Evolutionary conservation across 2,113 vertebrate genomes (phyloP).

Genomic region (Emydura subglobosa): DNA sequence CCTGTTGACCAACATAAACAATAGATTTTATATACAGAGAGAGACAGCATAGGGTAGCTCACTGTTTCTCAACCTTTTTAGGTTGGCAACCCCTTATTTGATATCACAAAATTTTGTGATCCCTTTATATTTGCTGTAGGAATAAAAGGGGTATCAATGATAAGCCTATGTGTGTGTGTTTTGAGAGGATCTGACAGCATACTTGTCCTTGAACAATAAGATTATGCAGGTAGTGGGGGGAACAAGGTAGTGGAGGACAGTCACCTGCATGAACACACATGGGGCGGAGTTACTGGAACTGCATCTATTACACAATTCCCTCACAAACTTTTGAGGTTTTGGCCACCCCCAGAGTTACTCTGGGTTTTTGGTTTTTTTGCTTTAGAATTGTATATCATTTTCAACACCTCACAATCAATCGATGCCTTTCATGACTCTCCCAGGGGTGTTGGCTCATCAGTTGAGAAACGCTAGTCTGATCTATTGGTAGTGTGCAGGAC

Average conservation of each 20-base stretch:
- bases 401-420: not conserved
- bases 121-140: not conserved
- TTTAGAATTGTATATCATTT: not conserved
- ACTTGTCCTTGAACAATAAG: not conserved
- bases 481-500: not conserved
- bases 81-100: not conserved
- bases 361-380: not conserved
- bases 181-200: not conserved
- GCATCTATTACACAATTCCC: not conserved
- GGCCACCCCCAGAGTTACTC: not conserved
- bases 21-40: not conserved
- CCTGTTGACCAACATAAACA: too few relatives aligned
- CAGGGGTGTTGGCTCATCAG: not conserved
- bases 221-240: not conserved
- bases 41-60: not conserved
- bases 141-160: not conserved
- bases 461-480: not conserved
- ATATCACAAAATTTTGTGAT: not conserved
- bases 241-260: not conserved
- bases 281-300: not conserved
- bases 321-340: not conserved
- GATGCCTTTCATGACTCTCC: accelerated
- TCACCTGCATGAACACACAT: not conserved
- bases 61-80: not conserved
- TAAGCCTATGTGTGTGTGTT: not conserved